Base-by-base conservation (phyloP, 2,888 invertebrate genomes). In the Gymnosoma rotundatum region DNA sequence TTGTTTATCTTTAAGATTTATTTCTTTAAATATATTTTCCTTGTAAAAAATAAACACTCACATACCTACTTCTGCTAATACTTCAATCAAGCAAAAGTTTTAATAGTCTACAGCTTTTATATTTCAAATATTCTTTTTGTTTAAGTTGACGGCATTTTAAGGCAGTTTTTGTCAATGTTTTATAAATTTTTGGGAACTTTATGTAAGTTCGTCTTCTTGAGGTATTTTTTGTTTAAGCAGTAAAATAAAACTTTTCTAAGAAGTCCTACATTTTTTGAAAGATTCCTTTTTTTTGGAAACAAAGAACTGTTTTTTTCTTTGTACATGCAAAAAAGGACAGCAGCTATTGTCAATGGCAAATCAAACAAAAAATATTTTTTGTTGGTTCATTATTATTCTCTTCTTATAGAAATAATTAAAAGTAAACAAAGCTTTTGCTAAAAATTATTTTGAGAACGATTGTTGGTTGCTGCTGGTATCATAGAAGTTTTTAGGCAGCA, bases 11-110 rank as follows among this genome's bases (percentile, higher is more conserved):
- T 56, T 48, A 60, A 78, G 20, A 81, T 48, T 4, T 48, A 78
- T 48, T 5, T 48, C 14, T 48, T 7, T 12, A 48, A n/a, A n/a
- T 48, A 48, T 48, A 1, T 6, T 48, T 16, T 4, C n/a, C 1
- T 16, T 42, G 1, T 42, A 12, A 32, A 32, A 32, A 32, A 32
- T 32, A 32, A 32, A 10, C 12, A 38, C 38, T 38, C 7, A 38
- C 38, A 38, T 38, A 4, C 38, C 25, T 9, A 5, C 38, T 10
- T 4, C 10, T 9, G 10, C 0, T 12, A 42, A 3, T 42, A 0
- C 42, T 42, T 12, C 2, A 42, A 12, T 42, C 42, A 12, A 42
- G 42, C 36, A 69, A 80, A 80, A 80, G 67, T 83, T 80, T 80
- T 72, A 42, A 42, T 42, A 42, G 42, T 12, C 72, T 67, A 21